These are phyloP conservation scores for Grammomys dolichurus DNA, from an alignment of 2,113 vertebrate species.

Conservation along the genomic window DNA sequence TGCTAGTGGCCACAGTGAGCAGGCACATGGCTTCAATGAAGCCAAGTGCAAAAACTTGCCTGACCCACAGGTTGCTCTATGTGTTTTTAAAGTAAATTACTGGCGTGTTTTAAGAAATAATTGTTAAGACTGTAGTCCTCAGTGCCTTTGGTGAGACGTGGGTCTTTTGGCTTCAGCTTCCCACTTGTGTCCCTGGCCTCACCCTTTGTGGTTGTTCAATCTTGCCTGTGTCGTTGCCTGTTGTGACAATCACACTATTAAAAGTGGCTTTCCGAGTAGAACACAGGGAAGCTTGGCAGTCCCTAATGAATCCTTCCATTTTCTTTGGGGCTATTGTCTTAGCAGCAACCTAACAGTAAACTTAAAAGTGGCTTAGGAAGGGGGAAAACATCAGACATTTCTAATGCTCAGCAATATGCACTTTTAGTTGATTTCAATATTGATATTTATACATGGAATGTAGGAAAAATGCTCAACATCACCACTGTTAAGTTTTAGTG, in stretches of 20 bases:
- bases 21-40: neutral
- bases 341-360: slow-evolving; percentile 24
- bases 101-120: neutral
- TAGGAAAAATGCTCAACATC: neutral
- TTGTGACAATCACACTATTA: slow-evolving; percentile 73
- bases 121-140: slow-evolving; percentile 54
- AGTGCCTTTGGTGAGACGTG: slow-evolving; percentile 69
- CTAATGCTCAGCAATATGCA: slow-evolving; percentile 22
- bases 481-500: slow-evolving; percentile 39
- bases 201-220: neutral
- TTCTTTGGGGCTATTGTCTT: slow-evolving; percentile 44
- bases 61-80: neutral
- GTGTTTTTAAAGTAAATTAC: slow-evolving; percentile 23
- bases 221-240: slow-evolving; percentile 8
- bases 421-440: neutral
- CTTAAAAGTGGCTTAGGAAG: slow-evolving; percentile 21
- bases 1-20: neutral
- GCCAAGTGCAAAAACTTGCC: neutral
- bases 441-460: neutral
- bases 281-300: slow-evolving; percentile 35
- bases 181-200: neutral
- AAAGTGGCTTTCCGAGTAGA: slow-evolving; percentile 69
- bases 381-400: slow-evolving; percentile 35
- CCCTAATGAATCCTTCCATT: neutral
- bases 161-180: neutral